Base-by-base conservation (phyloP, 2,888 invertebrate genomes). In the Hyles lineata region DNA sequence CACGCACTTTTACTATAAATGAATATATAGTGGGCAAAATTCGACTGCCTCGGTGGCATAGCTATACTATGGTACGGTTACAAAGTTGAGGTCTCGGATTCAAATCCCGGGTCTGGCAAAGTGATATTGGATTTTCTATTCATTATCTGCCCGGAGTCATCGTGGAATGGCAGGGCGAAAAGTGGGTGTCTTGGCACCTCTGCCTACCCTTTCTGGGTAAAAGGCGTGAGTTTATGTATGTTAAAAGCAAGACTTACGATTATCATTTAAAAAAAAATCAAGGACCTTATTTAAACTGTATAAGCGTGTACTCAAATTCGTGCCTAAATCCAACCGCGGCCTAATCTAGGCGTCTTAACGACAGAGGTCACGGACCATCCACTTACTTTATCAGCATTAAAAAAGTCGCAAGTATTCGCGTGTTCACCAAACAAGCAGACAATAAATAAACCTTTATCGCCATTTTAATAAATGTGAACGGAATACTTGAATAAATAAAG, bases 391-490 rank as follows among this genome's bases (percentile, higher is more conserved):
- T 58, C 58, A 32, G 32, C 21, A 15, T 67, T 67, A 67, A 63
- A 63, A 63, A 67, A 72, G 35, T 67, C 67, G 58, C 72, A 58
- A 72, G 35, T 58, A 52, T 74, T 73, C 83, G 93, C 93, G 93
- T 93, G 93, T 85, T 87, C 85, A 84, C 84, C 85, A 80, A 88
- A 88, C 88, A 87, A 82, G 80, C 83, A 87, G 89, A 92, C 92
- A 90, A 93, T 93, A 93, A 93, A 93, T 93, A 92, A 89, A 79
- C 86, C 87, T 90, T 92, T 93, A 93, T 93, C 93, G 89, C 93
- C 87, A 91, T 92, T 92, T 91, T 92, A 93, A 92, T 92, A 92
- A 92, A 93, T 91, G 90, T 89, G 86, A 88, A 82, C 83, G 88
- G 88, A 89, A 90, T 82, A 85, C 84, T 85, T 83, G 88, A 89